Conservation (phyloP, 2,113 vertebrate genomes). For the Sturnus vulgaris region DNA sequence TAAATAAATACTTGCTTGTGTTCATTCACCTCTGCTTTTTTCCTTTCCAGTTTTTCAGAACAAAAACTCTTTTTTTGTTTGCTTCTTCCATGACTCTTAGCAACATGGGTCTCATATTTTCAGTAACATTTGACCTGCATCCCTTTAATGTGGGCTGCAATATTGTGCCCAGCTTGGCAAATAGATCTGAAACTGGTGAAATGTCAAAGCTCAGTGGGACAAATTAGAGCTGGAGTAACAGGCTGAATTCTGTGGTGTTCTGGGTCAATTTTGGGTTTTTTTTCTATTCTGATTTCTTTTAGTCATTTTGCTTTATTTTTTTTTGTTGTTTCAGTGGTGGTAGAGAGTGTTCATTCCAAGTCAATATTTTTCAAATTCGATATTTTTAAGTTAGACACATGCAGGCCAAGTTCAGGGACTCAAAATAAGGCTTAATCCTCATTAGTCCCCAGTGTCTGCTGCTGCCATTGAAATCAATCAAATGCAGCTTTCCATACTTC, state of each 20-base stretch:
- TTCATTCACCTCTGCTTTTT: background rate
- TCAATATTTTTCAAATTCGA: background rate
- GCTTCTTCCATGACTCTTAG: background rate
- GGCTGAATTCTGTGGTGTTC: background rate
- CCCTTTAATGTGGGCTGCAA: background rate
- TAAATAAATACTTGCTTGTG: background rate
- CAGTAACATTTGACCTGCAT: background rate
- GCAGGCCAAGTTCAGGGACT: background rate
- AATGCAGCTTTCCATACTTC: slow-evolving; percentile 19
- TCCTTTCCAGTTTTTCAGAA: background rate
- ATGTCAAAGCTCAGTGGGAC: background rate
- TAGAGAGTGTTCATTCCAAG: background rate
- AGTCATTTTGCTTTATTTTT: fast-evolving
- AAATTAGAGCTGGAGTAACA: background rate
- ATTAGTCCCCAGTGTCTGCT: background rate
- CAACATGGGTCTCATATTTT: background rate
- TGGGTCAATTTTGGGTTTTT: background rate
- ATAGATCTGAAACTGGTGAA: background rate
- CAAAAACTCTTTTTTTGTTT: background rate
- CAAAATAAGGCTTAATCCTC: background rate
- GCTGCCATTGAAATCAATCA: background rate
- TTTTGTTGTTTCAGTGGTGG: background rate
- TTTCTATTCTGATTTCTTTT: background rate
- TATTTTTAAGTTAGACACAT: background rate
- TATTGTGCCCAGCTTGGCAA: background rate